Evolutionary conservation across 2,888 invertebrate species (phyloP).

Genomic region (Eremobia ochroleuca): DNA sequence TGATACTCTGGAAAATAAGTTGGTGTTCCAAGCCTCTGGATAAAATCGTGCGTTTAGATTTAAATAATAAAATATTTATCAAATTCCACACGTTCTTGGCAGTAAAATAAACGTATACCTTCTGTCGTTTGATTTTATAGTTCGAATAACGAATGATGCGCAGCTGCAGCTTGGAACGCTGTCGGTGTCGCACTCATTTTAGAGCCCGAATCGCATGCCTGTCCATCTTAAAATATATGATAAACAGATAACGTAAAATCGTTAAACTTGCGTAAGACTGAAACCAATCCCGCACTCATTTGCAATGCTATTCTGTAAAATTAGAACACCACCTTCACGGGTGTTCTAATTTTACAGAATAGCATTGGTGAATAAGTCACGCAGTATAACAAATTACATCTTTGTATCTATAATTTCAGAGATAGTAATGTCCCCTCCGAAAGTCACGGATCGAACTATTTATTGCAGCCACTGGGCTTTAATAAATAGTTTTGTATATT

Average conservation of each 20-base stretch:
- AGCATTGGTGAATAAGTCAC: not conserved
- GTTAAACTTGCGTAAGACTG: not conserved
- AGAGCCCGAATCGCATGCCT: not conserved
- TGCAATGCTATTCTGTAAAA: no score
- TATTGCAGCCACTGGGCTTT: no score
- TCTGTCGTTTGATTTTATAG: not conserved
- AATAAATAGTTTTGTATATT: no score
- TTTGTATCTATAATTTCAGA: constrained; percentile 4
- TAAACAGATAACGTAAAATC: not conserved
- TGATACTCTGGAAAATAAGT: not conserved
- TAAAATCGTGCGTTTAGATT: not conserved
- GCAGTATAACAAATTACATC: not conserved
- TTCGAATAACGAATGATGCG: not conserved
- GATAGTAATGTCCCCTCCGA: not conserved
- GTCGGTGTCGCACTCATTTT: not conserved
- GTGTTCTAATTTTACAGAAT: constrained; percentile 20
- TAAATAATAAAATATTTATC: not conserved
- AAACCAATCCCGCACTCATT: not conserved
- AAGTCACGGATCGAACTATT: not conserved
- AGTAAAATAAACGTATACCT: not conserved
- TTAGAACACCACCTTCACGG: not conserved
- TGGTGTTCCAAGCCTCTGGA: not conserved
- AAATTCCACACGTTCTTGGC: not conserved
- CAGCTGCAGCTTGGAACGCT: not conserved
- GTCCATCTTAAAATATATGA: not conserved